Conservation (phyloP, 2,888 invertebrate genomes). For the Choreutis nemorana region DNA sequence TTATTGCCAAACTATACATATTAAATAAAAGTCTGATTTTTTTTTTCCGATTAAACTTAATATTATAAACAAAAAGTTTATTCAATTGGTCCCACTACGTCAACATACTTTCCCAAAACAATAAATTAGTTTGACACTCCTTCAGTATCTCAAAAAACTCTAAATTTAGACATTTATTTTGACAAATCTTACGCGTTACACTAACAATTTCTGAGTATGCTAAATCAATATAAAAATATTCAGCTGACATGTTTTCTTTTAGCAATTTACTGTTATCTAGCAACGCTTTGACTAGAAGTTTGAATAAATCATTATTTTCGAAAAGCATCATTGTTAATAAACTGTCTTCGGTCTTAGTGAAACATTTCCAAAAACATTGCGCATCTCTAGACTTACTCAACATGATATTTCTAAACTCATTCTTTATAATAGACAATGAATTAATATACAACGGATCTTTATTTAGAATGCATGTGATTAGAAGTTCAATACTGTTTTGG, state of each 20-base stretch:
- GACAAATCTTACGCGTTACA: slow-evolving; percentile 43
- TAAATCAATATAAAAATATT: slow-evolving; percentile 54
- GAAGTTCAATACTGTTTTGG: slow-evolving; percentile 26
- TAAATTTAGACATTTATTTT: slow-evolving; percentile 34
- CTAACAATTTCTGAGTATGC: slow-evolving; percentile 52
- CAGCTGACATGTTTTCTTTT: slow-evolving; percentile 34
- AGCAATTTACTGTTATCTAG: slow-evolving; percentile 42
- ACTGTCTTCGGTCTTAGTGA: slow-evolving; percentile 28
- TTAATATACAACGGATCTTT: slow-evolving; percentile 19
- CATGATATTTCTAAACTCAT: slow-evolving; percentile 23
- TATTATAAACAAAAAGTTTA: no score
- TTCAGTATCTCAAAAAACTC: slow-evolving; percentile 47
- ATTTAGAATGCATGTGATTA: slow-evolving; percentile 34
- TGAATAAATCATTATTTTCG: slow-evolving; percentile 30
- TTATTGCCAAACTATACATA: no score
- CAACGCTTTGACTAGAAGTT: slow-evolving; percentile 34
- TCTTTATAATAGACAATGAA: slow-evolving; percentile 20
- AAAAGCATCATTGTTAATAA: slow-evolving; percentile 32
- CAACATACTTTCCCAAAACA: slow-evolving; percentile 46
- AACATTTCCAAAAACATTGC: slow-evolving; percentile 35
- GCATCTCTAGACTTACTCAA: slow-evolving; percentile 20
- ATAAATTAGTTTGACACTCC: slow-evolving; percentile 37
- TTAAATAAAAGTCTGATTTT: no score
- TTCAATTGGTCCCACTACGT: no score
- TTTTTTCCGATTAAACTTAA: no score